These are phyloP conservation scores for Laticauda colubrina DNA, from an alignment of 2,113 vertebrate genomes.

Conservation along the genomic window DNA sequence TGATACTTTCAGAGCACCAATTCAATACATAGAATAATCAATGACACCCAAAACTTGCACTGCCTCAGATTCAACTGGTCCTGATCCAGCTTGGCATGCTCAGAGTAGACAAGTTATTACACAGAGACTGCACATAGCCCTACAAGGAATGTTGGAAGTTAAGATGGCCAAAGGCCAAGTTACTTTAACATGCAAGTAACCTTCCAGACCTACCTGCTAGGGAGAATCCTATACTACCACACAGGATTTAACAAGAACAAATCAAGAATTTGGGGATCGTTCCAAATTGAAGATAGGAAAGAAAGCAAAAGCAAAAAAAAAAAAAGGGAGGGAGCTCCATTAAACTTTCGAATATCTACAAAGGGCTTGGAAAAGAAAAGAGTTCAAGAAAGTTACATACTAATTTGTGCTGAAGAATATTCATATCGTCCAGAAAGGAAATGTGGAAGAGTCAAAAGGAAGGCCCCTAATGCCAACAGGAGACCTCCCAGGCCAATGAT, in stretches of 20 bases:
- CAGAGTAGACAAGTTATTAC: neutral
- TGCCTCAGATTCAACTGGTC: neutral
- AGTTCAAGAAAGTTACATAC: constrained; percentile 56
- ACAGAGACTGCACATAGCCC: neutral
- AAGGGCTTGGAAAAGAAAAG: neutral
- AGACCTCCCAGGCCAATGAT: constrained; percentile 85
- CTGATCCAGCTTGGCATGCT: neutral
- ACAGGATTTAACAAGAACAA: neutral
- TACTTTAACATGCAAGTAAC: neutral
- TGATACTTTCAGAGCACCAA: neutral
- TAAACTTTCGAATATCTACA: neutral
- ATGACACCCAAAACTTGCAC: neutral
- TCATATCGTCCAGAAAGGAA: constrained; percentile 84
- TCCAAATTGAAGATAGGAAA: neutral
- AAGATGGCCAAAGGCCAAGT: neutral
- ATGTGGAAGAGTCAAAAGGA: constrained; percentile 91
- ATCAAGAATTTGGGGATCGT: neutral
- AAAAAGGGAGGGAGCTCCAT: neutral
- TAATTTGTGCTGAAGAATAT: constrained; percentile 31
- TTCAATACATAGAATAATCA: neutral
- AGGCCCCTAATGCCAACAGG: constrained; percentile 83
- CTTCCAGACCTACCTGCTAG: neutral
- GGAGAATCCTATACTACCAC: neutral
- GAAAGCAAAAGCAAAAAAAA: neutral
- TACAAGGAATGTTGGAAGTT: neutral